A percentile compares a stretch with the other conserved stretches of the same genome.
Evolutionary conservation across 2,113 vertebrate genomes (phyloP).

Genomic region (Catharus minimus): DNA sequence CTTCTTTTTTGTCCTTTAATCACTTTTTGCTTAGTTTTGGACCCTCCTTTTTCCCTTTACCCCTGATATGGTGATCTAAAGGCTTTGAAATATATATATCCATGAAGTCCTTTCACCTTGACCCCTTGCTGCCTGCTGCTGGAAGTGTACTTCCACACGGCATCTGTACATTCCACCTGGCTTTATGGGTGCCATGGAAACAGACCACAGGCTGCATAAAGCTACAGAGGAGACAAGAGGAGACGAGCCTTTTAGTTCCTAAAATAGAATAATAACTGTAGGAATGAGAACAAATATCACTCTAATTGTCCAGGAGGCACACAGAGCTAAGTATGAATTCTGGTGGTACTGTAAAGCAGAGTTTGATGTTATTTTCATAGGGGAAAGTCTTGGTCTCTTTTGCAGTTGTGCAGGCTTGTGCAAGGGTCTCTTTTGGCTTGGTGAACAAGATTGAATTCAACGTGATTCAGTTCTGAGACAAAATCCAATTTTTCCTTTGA

Average conservation of each 20-base stretch:
- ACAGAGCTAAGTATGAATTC: background rate
- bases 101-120: background rate
- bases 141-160: background rate
- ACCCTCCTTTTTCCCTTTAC: background rate
- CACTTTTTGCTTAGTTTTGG: background rate
- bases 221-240: background rate
- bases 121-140: background rate
- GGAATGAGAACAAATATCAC: background rate
- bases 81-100: background rate
- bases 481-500: background rate
- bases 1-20: background rate
- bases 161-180: background rate
- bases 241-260: background rate
- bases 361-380: background rate
- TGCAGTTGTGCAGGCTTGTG: background rate
- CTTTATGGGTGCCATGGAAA: slow-evolving; percentile 39
- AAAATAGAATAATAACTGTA: slow-evolving; percentile 5
- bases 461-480: background rate
- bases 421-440: background rate
- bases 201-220: background rate
- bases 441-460: background rate
- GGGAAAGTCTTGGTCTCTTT: background rate
- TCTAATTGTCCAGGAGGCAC: background rate
- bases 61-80: background rate
- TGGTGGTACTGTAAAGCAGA: background rate